phyloP scores from a whole-genome alignment of 1,140 invertebrate species.

The Drosophila subobscura region DNA sequence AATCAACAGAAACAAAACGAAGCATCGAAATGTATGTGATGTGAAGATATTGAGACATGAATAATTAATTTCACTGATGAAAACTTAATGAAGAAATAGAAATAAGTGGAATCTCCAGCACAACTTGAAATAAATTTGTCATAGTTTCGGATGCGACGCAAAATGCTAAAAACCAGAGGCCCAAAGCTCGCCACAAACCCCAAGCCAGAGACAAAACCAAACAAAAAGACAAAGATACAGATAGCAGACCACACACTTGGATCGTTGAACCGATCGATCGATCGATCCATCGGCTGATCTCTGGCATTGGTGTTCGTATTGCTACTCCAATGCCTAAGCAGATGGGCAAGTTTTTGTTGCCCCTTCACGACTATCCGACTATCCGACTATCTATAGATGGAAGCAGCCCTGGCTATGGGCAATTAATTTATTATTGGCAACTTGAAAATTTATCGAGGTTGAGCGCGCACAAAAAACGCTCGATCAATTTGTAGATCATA shows the following conservation, averaged over 20 bases:
- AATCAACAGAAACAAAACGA: conserved; percentile 35
- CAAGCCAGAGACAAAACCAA: neutral
- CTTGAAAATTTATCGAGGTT: conserved; percentile 70
- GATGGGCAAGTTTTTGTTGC: conserved; percentile 62
- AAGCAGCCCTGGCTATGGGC: conserved; percentile 43
- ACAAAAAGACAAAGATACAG: conserved; percentile 24
- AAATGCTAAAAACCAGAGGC: conserved; percentile 76
- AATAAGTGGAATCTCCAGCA: conserved; percentile 65
- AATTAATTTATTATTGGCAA: conserved; percentile 82
- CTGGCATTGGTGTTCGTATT: too few relatives aligned
- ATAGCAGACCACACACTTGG: conserved; percentile 63
- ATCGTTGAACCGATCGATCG: conserved; percentile 27
- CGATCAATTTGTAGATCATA: conserved; percentile 79
- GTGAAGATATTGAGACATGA: conserved; percentile 80
- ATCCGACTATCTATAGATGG: too few relatives aligned
- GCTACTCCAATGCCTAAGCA: conserved; percentile 34
- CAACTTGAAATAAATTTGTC: conserved; percentile 79
- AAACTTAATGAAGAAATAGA: conserved; percentile 82
- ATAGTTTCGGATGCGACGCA: conserved; percentile 70
- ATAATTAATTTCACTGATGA: conserved; percentile 81
- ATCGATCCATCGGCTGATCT: conserved; percentile 23
- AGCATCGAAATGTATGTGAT: conserved; percentile 69
- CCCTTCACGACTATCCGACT: too few relatives aligned
- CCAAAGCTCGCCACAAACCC: conserved; percentile 5
- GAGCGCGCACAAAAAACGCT: conserved; percentile 55